Conservation (phyloP, 37 sponge, comb jelly and placozoan genomes). For the Spongilla lacustris region DNA sequence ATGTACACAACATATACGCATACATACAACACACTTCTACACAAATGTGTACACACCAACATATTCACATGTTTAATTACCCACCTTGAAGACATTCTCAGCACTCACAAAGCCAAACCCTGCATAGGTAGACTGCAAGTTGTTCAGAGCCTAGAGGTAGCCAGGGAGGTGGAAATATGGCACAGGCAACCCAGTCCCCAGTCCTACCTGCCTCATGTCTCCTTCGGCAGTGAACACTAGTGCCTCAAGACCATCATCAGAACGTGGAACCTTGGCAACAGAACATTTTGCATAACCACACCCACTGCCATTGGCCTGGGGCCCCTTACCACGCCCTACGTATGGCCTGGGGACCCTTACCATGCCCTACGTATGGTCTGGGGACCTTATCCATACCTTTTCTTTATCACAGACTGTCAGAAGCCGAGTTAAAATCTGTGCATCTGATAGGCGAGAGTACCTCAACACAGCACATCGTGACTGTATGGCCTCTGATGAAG, state of each 20-base stretch:
- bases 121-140: conserved; percentile 88
- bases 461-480: conserved; percentile 96
- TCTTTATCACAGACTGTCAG: conserved; percentile 94
- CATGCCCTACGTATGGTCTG: too few species aligned
- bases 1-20: background rate
- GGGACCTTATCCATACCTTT: conserved; percentile 43
- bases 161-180: background rate
- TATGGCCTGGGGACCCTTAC: too few species aligned
- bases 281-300: background rate
- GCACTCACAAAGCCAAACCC: conserved; percentile 95
- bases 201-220: conserved; percentile 96
- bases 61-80: too few species aligned
- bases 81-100: conserved; percentile 97
- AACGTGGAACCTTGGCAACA: conserved; percentile 60
- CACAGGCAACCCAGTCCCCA: too few species aligned
- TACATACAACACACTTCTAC: background rate
- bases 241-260: conserved; percentile 97
- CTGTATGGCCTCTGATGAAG: conserved; percentile 93
- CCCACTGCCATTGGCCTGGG: too few species aligned
- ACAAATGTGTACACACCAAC: background rate
- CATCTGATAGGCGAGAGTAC: conserved; percentile 83
- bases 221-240: conserved; percentile 98
- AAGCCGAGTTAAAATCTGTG: conserved; percentile 84
- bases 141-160: conserved; percentile 92
- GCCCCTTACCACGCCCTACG: background rate